These are phyloP conservation scores for Brachionus asplanchnoidis DNA, from an alignment of 1,140 invertebrate genomes.

Conservation along the genomic window DNA sequence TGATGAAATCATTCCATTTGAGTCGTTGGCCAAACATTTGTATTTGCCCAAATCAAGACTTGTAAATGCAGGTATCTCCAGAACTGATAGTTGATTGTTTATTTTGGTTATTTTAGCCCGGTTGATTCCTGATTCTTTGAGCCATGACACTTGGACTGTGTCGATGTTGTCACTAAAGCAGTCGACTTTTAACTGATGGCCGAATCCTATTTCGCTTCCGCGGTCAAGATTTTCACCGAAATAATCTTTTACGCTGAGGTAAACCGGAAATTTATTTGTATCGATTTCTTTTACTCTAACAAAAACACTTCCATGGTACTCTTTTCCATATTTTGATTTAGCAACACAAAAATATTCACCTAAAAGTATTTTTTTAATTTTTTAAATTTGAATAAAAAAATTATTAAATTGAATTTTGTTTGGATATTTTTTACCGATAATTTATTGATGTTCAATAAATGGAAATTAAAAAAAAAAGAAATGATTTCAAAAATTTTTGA, in stretches of 20 bases:
- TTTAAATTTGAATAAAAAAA: no score
- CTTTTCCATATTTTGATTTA: not conserved
- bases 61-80: not conserved
- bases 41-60: not conserved
- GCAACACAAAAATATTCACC: not conserved
- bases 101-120: not conserved
- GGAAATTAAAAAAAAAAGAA: no score
- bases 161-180: not conserved
- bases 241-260: not conserved
- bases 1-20: not conserved
- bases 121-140: not conserved
- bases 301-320: not conserved
- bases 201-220: not conserved
- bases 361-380: not conserved
- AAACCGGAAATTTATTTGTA: not conserved
- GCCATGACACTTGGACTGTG: not conserved
- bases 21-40: not conserved
- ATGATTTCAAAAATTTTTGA: no score
- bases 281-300: not conserved
- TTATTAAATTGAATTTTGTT: no score
- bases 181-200: not conserved
- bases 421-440: no score
- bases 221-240: not conserved
- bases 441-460: no score
- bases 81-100: not conserved